Evolutionary conservation across 2,888 invertebrate genomes (phyloP).

Genomic region (Baronia brevicornis): DNA sequence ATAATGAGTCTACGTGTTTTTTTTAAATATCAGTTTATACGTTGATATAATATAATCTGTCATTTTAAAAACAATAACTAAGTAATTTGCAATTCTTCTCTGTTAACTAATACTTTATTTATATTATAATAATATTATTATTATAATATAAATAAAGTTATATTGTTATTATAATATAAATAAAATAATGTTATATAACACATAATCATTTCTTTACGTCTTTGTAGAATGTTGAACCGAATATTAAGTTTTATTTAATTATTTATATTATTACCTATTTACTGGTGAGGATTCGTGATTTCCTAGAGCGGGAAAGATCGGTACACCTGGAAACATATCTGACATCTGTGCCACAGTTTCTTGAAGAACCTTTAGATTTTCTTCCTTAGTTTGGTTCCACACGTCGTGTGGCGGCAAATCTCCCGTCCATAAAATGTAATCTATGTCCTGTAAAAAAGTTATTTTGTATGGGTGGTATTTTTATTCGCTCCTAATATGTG

Average conservation of each 20-base stretch:
- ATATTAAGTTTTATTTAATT: too few relatives aligned
- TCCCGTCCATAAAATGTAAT: constrained; percentile 96
- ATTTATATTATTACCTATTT: constrained; percentile 83
- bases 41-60: too few relatives aligned
- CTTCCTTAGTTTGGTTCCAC: constrained; percentile 93
- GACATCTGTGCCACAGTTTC: constrained; percentile 91
- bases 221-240: too few relatives aligned
- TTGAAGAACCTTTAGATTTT: constrained; percentile 88
- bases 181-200: not conserved
- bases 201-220: too few relatives aligned
- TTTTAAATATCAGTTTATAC: too few relatives aligned
- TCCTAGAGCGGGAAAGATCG: constrained; percentile 95
- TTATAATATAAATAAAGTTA: too few relatives aligned
- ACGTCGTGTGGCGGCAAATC: constrained; percentile 97
- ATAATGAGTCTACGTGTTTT: too few relatives aligned
- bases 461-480: too few relatives aligned
- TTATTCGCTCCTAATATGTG: too few relatives aligned
- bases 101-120: constrained; percentile 1
- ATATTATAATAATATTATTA: too few relatives aligned
- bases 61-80: constrained; percentile 13
- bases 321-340: constrained; percentile 91
- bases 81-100: constrained; percentile 1
- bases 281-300: constrained; percentile 98
- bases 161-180: too few relatives aligned
- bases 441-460: constrained; percentile 94